Evolutionary conservation across 2,888 invertebrate genomes (phyloP), one percentile per base, ranked within the genome.

Genomic region (Sisyra terminalis): DNA sequence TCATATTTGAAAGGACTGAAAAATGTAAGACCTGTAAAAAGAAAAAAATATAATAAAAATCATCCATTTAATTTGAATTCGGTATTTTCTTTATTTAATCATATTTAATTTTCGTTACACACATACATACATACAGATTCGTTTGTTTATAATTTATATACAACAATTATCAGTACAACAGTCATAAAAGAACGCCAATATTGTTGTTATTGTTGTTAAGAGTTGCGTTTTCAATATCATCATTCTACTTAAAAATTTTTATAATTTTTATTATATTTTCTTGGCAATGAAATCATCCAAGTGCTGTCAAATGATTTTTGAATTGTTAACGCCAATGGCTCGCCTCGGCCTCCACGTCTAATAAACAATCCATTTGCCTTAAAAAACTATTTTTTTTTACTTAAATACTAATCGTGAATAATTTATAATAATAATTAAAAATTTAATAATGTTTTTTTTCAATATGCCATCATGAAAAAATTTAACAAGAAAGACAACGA

Each of bases 101-200:
- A 15, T 14, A 15, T 34, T 43, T 29, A 38, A 29, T 38, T 15
- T 34, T 43, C 43, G 43, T 24, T 43, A 43, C 42, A 42, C 42
- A 37, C 42, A 42, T 37, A 42, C 40, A 40, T 40, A 40, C 43
- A 43, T 43, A 38, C 43, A 43, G 43, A 34, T 37, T 43, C 38
- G 37, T 37, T 38, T 43, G 29, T 39, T 34, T 41, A n/a, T 32
- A 32, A 24, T 42, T 15, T 43, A 43, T 43, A 31, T 43, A 43
- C 43, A 43, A 43, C 37, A 43, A 29, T 43, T 29, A 29, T 38
- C 30, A 38, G 38, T 43, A 43, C 37, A 31, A 32, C 38, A 38
- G 35, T 16, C 14, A 18, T 35, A 42, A 35, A 13, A 40, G 14
- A 29, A 18, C 11, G 16, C 14, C 14, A 9, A 9, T 29, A 29